Percentiles rank a stretch among this genome's conserved stretches.
Conservation (phyloP, 2,888 invertebrate species). For the Nomada goodeniana region DNA sequence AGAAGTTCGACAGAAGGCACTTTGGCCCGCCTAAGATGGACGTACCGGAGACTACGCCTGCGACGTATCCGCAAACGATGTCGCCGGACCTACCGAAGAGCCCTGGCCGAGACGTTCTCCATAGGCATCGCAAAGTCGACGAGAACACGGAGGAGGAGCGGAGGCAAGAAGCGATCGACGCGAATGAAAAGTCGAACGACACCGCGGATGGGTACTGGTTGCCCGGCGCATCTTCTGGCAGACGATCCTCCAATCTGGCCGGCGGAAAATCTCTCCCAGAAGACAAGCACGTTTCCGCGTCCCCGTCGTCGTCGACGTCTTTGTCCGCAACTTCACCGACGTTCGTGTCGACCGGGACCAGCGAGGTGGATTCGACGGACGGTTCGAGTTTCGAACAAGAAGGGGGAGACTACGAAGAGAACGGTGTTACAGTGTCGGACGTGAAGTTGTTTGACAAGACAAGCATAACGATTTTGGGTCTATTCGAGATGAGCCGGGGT, state of each 20-base stretch:
- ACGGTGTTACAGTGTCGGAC: slow-evolving; percentile 41
- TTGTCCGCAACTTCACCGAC: neutral
- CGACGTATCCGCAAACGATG: slow-evolving; percentile 46
- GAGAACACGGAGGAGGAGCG: slow-evolving; percentile 47
- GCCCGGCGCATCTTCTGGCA: slow-evolving; percentile 53
- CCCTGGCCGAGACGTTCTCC: slow-evolving; percentile 72
- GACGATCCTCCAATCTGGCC: slow-evolving; percentile 43
- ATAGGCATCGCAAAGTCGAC: slow-evolving; percentile 66
- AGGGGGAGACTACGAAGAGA: slow-evolving; percentile 2
- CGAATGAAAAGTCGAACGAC: slow-evolving; percentile 46
- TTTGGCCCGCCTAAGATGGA: slow-evolving; percentile 77
- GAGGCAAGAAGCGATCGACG: slow-evolving; percentile 30
- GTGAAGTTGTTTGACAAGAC: slow-evolving; percentile 76
- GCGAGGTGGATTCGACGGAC: slow-evolving; percentile 16
- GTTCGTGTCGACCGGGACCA: slow-evolving; percentile 13
- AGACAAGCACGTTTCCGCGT: slow-evolving; percentile 26
- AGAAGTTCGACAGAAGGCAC: slow-evolving; percentile 80
- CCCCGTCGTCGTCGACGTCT: neutral
- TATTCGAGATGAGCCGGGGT: slow-evolving; percentile 91
- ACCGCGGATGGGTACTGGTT: slow-evolving; percentile 50
- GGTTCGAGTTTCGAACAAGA: neutral
- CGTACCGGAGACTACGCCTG: slow-evolving; percentile 51
- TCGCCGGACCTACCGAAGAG: slow-evolving; percentile 75
- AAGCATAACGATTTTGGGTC: slow-evolving; percentile 89
- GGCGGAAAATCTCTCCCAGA: slow-evolving; percentile 26